Evolutionary conservation across 2,888 invertebrate species (phyloP).

Genomic region (Patella pellucida): DNA sequence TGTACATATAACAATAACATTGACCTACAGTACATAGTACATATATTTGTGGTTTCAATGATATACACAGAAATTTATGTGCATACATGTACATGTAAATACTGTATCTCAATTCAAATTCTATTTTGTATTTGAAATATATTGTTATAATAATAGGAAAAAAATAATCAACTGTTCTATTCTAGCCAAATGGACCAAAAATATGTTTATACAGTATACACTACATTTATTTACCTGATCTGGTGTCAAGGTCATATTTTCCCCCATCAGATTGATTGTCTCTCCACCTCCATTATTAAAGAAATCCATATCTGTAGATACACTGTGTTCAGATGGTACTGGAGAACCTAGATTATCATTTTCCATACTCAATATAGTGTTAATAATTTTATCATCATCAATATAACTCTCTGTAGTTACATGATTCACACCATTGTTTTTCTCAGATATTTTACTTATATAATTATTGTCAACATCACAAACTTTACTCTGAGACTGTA

Average conservation of each 20-base stretch:
- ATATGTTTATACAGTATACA: constrained; percentile 28
- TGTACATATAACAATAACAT: too few species aligned
- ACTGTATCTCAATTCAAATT: too few species aligned
- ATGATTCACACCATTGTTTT: not conserved
- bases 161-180: too few species aligned
- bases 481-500: not conserved
- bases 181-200: too few species aligned
- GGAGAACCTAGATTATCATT: constrained; percentile 42
- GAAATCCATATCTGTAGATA: constrained; percentile 22
- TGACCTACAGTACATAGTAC: too few species aligned
- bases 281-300: constrained; percentile 28
- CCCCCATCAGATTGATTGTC: constrained; percentile 38
- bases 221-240: constrained; percentile 56
- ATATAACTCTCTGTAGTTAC: constrained; percentile 22
- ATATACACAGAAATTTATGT: too few species aligned
- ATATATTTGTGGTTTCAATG: too few species aligned
- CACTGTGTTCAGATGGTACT: constrained; percentile 18
- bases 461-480: not conserved
- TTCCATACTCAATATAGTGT: constrained; percentile 62
- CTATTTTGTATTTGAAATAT: too few species aligned
- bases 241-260: constrained; percentile 54
- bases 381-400: constrained; percentile 57
- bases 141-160: too few species aligned
- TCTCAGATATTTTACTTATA: not conserved
- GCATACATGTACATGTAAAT: too few species aligned